phyloP scores from a whole-genome alignment of 2,888 invertebrate genomes.

The Phragmatobia fuliginosa region DNA sequence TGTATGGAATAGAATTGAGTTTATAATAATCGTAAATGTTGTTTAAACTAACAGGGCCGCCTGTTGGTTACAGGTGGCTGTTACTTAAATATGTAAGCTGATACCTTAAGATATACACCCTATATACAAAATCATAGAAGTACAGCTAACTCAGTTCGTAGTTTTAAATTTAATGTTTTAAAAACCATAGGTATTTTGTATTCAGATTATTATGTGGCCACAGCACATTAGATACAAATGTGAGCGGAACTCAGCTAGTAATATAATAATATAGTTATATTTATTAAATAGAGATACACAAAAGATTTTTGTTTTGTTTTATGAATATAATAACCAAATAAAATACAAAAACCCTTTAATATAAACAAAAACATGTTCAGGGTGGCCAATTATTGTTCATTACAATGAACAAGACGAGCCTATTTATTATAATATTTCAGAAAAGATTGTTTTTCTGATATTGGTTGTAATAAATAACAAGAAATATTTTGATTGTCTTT shows the following conservation, averaged over 20 bases:
- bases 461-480: not conserved
- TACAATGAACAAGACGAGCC: not conserved
- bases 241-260: too few species aligned
- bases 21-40: not conserved
- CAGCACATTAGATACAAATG: too few species aligned
- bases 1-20: not conserved
- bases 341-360: not conserved
- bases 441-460: not conserved
- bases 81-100: too few species aligned
- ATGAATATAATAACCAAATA: constrained; percentile 1
- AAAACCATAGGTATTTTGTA: too few species aligned
- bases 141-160: not conserved
- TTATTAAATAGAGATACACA: not conserved
- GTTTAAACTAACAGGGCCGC: not conserved
- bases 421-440: not conserved
- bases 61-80: too few species aligned
- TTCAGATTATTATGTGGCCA: too few species aligned
- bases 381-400: constrained; percentile 1
- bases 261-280: not conserved
- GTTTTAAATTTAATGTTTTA: too few species aligned
- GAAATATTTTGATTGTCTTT: not conserved
- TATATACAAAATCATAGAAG: too few species aligned
- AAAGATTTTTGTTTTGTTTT: not conserved
- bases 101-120: too few species aligned
- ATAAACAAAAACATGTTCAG: not conserved